Percentiles rank a stretch among this genome's conserved stretches.
These are phyloP conservation scores for Eugnorisma glareosa DNA, from an alignment of 2,888 invertebrate genomes.

Conservation along the genomic window DNA sequence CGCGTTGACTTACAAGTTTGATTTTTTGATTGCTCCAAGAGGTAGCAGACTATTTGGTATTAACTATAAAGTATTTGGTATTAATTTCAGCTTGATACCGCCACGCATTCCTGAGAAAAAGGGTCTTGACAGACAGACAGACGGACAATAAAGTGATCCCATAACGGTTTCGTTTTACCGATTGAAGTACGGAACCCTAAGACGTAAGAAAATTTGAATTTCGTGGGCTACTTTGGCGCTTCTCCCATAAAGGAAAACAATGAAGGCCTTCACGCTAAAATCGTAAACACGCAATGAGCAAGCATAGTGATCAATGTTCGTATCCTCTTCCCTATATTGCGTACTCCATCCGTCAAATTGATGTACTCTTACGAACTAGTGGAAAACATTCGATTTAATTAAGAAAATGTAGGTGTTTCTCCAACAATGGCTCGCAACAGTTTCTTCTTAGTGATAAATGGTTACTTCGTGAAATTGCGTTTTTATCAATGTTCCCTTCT, in stretches of 20 bases:
- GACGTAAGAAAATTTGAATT: too few relatives aligned
- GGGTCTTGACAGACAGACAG: too few relatives aligned
- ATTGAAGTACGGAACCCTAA: too few relatives aligned
- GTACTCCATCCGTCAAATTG: slow-evolving; percentile 32
- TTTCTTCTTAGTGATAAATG: slow-evolving; percentile 42
- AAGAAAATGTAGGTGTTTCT: slow-evolving; percentile 54
- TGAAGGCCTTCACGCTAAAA: neutral
- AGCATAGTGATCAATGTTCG: neutral
- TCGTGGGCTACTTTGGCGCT: too few relatives aligned
- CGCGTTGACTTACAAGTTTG: too few relatives aligned
- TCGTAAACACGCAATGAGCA: slow-evolving; percentile 20
- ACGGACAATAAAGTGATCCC: too few relatives aligned
- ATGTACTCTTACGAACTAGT: slow-evolving; percentile 7
- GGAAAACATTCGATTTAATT: slow-evolving; percentile 55
- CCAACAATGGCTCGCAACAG: slow-evolving; percentile 40
- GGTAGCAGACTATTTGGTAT: too few relatives aligned
- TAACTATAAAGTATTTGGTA: too few relatives aligned
- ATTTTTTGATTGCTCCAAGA: too few relatives aligned
- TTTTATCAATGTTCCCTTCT: slow-evolving; percentile 38
- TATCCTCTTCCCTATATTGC: neutral
- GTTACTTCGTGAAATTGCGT: slow-evolving; percentile 47
- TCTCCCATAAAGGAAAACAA: neutral
- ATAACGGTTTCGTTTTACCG: too few relatives aligned
- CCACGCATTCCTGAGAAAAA: too few relatives aligned
- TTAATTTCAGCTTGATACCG: too few relatives aligned